Evolutionary conservation across 2,888 invertebrate genomes (phyloP).

Genomic region (Epirrhoe alternata): DNA sequence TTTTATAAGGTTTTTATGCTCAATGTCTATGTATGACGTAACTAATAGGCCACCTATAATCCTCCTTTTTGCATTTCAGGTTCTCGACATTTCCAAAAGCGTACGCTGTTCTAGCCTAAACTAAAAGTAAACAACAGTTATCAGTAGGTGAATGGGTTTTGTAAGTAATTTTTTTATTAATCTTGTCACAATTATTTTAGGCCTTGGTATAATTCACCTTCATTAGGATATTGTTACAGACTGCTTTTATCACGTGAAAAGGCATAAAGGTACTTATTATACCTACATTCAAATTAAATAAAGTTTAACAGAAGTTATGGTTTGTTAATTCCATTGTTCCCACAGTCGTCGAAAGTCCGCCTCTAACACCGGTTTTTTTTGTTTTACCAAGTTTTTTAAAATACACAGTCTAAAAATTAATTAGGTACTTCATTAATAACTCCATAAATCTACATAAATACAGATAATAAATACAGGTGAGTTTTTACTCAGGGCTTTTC

Average conservation of each 20-base stretch:
- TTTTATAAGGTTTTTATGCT: too few species aligned
- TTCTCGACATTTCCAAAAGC: background rate
- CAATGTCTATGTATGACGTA: too few species aligned
- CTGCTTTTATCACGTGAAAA: slow-evolving; percentile 1
- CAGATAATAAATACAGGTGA: too few species aligned
- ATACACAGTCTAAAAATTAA: too few species aligned
- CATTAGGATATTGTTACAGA: background rate
- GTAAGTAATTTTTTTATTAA: background rate
- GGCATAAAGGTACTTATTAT: slow-evolving; percentile 20
- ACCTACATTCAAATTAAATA: slow-evolving; percentile 31
- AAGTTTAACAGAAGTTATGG: slow-evolving; percentile 23
- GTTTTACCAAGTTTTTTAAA: too few species aligned
- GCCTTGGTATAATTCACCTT: background rate
- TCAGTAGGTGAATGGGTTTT: background rate
- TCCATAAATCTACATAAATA: too few species aligned
- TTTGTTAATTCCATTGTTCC: slow-evolving; percentile 26
- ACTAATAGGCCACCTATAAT: too few species aligned
- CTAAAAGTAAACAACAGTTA: background rate
- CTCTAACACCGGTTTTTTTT: too few species aligned
- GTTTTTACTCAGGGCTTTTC: too few species aligned
- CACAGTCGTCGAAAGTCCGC: background rate
- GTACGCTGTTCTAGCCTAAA: background rate
- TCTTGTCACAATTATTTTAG: too few species aligned
- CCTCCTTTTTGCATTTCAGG: background rate
- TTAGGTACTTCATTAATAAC: too few species aligned